Percentiles rank a stretch among this genome's conserved stretches.
Conservation (phyloP, 1,140 invertebrate genomes). For the Ostrea edulis region DNA sequence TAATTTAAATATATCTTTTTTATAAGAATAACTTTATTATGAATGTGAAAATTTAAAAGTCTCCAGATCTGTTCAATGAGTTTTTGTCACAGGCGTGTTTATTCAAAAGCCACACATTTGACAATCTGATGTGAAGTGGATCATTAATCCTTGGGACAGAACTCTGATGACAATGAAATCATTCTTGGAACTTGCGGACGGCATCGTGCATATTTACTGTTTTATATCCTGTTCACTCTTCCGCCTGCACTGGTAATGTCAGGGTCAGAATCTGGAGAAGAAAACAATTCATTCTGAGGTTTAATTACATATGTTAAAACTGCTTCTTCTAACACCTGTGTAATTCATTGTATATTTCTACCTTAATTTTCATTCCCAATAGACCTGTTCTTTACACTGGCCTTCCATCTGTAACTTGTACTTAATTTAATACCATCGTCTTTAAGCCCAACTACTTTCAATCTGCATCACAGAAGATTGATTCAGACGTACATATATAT, state of each 20-base stretch:
- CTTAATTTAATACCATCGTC: no score
- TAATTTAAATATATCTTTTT: no score
- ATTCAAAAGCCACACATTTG: neutral
- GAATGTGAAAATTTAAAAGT: neutral
- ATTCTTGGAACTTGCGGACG: neutral
- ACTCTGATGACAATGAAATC: neutral
- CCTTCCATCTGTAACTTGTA: no score
- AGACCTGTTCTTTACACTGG: no score
- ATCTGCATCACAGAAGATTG: no score
- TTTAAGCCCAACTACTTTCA: no score
- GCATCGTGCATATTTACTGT: neutral
- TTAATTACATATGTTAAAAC: neutral
- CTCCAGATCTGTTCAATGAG: neutral
- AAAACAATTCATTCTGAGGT: neutral
- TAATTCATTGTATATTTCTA: no score
- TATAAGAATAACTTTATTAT: no score
- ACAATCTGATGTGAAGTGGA: neutral
- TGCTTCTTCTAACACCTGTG: no score
- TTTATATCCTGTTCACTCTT: neutral
- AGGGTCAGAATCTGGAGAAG: slow-evolving; percentile 12
- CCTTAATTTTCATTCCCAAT: no score
- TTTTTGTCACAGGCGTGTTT: neutral
- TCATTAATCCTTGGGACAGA: neutral
- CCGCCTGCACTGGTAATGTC: slow-evolving; percentile 23
- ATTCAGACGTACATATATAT: no score